Base-by-base conservation (phyloP, 2,113 vertebrate genomes). In the Cariama cristata region DNA sequence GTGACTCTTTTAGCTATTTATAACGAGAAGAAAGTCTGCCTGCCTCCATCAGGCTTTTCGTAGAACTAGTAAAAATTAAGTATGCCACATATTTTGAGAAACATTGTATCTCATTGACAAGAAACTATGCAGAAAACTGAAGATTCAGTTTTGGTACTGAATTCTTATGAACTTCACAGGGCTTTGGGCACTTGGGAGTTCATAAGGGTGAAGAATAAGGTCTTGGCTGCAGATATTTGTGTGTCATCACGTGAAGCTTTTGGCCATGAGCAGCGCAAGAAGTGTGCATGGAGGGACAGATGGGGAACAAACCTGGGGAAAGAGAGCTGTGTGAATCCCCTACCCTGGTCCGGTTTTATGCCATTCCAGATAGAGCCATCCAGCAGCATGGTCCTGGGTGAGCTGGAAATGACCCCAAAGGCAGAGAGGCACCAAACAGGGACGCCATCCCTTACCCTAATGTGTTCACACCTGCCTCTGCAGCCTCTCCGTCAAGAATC, bases 381-480 rank as follows among this genome's bases (percentile, higher is more conserved):
- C 59, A 38, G 30, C 67, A 79, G 18, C 38, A n/a, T 0, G 0
- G 20, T 33, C 27, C 45, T 81, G 69, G 42, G 52, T 56, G 32
- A 90, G 35, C 35, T 47, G 44, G 60, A 53, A 64, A 63, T 19
- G 47, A 30, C 24, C 59, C 4, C 20, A 28, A 38, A 71, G 12
- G 18, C 49, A 75, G 56, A 68, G 27, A 67, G 33, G 20, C 30
- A 50, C n/a, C 21, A 64, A 20, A 44, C 10, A 73, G 27, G n/a
- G 58, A 49, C 4, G 12, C 19, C 45, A 59, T 18, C 15, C 45
- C 40, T 60, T 44, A 28, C 15, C 28, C 52, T 64, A 66, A 49
- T 14, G 0, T 19, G n/a, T 59, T 71, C 58, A 21, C 2, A 0
- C 7, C 20, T 32, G 33, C 40, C 9, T n/a, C 32, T 1, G 0